Conservation (phyloP, 2,113 vertebrate species). For the Calyptomena viridis region DNA sequence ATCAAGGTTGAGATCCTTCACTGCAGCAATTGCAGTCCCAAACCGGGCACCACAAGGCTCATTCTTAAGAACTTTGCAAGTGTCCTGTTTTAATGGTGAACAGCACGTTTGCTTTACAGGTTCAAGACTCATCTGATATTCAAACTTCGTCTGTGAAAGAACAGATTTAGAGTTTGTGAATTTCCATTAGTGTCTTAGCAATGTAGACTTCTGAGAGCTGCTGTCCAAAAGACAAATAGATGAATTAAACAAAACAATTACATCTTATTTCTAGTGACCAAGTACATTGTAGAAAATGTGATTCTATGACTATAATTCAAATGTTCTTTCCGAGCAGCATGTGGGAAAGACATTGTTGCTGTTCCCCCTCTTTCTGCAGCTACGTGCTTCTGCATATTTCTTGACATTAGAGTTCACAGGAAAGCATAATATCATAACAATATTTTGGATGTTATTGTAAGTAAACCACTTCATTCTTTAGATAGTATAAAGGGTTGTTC, state of each 20-base stretch:
- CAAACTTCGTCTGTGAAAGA: conserved; percentile 77
- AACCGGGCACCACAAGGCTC: conserved; percentile 93
- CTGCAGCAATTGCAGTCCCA: conserved; percentile 91
- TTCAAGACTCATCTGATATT: conserved; percentile 86
- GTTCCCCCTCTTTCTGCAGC: not conserved
- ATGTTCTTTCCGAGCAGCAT: not conserved
- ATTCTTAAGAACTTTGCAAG: conserved; percentile 77
- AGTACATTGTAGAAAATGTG: not conserved
- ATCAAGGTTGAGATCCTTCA: conserved; percentile 92
- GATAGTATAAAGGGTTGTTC: not conserved
- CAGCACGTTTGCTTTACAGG: conserved; percentile 90
- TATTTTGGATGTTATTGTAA: not conserved
- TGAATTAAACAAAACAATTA: not conserved
- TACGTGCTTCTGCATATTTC: not conserved
- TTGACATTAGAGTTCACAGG: not conserved
- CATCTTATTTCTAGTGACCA: not conserved
- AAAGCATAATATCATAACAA: not conserved
- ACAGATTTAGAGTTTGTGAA: not conserved
- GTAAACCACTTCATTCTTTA: not conserved
- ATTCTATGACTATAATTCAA: not conserved
- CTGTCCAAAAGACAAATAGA: not conserved
- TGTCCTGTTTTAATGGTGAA: conserved; percentile 69
- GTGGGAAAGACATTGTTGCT: not conserved
- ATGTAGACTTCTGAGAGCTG: not conserved
- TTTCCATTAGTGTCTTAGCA: not conserved